Evolutionary conservation across 2,797 vertebrate species (phyloP).

Genomic region (Cossypha polioptera): DNA sequence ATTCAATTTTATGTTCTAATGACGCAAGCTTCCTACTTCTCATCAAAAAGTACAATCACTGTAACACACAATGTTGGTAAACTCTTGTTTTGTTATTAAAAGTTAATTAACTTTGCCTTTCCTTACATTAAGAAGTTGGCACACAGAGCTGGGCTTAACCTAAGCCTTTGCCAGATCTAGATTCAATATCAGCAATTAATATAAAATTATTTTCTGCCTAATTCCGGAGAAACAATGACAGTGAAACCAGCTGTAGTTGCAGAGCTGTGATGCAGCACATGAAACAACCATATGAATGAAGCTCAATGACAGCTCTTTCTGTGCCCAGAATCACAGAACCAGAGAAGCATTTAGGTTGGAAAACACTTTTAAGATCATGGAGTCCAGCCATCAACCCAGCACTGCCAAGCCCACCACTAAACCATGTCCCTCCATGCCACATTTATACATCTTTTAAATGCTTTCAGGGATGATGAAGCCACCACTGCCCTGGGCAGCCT

Average conservation of each 20-base stretch:
- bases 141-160: neutral
- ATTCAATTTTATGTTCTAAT: neutral
- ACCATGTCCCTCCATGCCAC: neutral
- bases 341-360: neutral
- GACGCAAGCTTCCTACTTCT: neutral
- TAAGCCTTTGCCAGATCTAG: neutral
- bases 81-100: neutral
- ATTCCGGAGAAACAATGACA: neutral
- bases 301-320: neutral
- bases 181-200: neutral
- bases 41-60: neutral
- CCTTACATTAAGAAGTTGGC: neutral
- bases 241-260: neutral
- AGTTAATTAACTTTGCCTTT: neutral
- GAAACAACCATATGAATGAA: neutral
- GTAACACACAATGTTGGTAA: neutral
- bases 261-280: neutral
- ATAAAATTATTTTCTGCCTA: neutral
- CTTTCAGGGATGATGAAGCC: neutral
- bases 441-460: neutral
- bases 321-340: neutral
- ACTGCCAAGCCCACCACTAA: neutral
- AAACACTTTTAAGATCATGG: rapidly evolving
- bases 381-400: neutral
- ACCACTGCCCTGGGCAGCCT: neutral